A percentile compares a stretch with the other conserved stretches of the same genome.
phyloP scores from a whole-genome alignment of 2,113 vertebrate genomes.

The Crotalus tigris region DNA sequence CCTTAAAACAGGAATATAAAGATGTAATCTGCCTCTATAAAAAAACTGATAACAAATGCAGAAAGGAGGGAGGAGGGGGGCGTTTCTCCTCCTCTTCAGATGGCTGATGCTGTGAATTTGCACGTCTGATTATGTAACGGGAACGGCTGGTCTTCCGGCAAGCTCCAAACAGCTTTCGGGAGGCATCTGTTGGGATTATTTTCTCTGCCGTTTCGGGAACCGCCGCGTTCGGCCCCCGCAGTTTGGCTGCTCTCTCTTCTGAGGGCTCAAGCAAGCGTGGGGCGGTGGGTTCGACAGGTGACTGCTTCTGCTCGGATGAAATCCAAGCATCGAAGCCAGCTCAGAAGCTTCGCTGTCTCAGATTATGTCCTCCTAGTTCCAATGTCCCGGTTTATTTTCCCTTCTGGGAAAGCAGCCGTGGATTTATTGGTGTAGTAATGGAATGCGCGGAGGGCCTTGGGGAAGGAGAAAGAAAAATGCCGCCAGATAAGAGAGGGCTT shows the following conservation, averaged over 20 bases:
- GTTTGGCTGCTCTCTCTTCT: too few relatives aligned
- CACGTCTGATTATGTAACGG: not conserved
- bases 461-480: too few relatives aligned
- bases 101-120: not conserved
- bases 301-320: not conserved
- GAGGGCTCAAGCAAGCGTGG: not conserved
- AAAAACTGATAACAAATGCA: not conserved
- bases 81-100: not conserved
- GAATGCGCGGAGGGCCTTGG: not conserved
- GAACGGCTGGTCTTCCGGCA: not conserved
- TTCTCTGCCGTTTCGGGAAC: not conserved
- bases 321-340: not conserved
- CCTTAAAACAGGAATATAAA: not conserved
- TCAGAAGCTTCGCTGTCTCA: too few relatives aligned
- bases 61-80: not conserved
- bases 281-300: not conserved
- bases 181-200: not conserved
- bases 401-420: not conserved
- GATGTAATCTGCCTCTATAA: not conserved
- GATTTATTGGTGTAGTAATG: not conserved
- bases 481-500: too few relatives aligned
- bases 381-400: too few relatives aligned
- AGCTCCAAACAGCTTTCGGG: not conserved
- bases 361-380: not conserved
- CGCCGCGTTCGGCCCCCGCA: not conserved